Percentiles rank a stretch among this genome's conserved stretches.
phyloP scores from a whole-genome alignment of 2,113 vertebrate genomes.

The Zingel zingel region DNA sequence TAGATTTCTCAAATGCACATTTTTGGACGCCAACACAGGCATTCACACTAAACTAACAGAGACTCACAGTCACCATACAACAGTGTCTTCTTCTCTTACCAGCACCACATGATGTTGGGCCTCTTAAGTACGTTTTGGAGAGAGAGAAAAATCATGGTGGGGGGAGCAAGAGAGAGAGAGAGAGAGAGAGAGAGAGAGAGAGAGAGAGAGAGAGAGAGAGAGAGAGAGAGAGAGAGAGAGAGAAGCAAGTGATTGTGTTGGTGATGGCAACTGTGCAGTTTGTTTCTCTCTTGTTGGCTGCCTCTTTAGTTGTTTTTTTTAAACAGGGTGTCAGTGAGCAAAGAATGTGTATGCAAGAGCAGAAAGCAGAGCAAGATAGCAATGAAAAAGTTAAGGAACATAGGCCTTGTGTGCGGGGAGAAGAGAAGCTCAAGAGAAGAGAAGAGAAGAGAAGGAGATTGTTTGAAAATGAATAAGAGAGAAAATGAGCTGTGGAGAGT shows the following conservation, averaged over 20 bases:
- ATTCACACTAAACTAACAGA: slow-evolving; percentile 44
- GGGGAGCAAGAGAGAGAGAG: slow-evolving; percentile 5
- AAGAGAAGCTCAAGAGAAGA: slow-evolving; percentile 13
- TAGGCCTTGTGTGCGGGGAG: not conserved
- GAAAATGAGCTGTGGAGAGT: slow-evolving; percentile 14
- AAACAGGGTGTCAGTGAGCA: slow-evolving; percentile 68
- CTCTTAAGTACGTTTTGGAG: slow-evolving; percentile 52
- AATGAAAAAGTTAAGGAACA: slow-evolving; percentile 39
- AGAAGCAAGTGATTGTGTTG: slow-evolving; percentile 47
- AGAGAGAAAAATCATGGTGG: slow-evolving; percentile 24
- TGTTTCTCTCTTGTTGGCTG: slow-evolving; percentile 65
- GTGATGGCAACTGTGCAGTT: slow-evolving; percentile 54
- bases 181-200: slow-evolving; percentile 31
- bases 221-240: slow-evolving; percentile 34
- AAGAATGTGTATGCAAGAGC: slow-evolving; percentile 63
- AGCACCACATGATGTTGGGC: slow-evolving; percentile 76
- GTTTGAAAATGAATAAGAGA: slow-evolving; percentile 10
- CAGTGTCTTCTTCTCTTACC: slow-evolving; percentile 58
- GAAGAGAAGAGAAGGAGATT: slow-evolving; percentile 11
- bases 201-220: slow-evolving; percentile 31
- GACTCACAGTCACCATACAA: slow-evolving; percentile 49
- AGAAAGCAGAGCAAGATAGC: slow-evolving; percentile 31
- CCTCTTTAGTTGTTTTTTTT: slow-evolving; percentile 71
- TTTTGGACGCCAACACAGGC: slow-evolving; percentile 3
- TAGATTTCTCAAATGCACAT: slow-evolving; percentile 19